phyloP scores from a whole-genome alignment of 2,797 vertebrate species.

The Diplodus puntazzo region DNA sequence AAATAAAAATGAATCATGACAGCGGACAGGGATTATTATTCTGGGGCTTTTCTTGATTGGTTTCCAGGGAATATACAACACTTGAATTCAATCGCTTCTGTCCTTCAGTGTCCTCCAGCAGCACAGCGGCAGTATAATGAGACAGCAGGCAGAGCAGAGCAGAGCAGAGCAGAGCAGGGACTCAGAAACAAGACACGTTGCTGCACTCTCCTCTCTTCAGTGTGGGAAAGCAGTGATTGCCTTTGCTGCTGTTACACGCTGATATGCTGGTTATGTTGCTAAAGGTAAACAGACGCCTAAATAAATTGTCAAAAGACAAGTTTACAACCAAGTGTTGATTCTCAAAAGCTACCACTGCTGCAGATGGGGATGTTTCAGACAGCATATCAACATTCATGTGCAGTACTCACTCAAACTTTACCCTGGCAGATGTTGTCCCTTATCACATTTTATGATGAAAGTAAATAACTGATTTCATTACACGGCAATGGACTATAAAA shows the following conservation, averaged over 20 bases:
- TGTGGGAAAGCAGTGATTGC: conserved; percentile 45
- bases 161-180: conserved; percentile 42
- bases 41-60: conserved; percentile 83
- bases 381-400: conserved; percentile 73
- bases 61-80: conserved; percentile 86
- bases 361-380: conserved; percentile 27
- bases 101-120: conserved; percentile 86
- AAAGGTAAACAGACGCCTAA: conserved; percentile 45
- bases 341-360: conserved; percentile 19
- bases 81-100: conserved; percentile 84
- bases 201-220: conserved; percentile 56
- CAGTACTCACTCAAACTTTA: conserved; percentile 66
- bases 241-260: conserved; percentile 26
- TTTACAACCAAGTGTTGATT: conserved; percentile 52
- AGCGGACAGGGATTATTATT: conserved; percentile 84
- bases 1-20: conserved; percentile 87
- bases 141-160: conserved; percentile 68
- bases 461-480: conserved; percentile 85
- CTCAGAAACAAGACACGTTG: conserved; percentile 67
- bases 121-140: conserved; percentile 79
- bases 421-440: conserved; percentile 76
- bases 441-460: conserved; percentile 80
- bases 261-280: conserved; percentile 16
- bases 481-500: conserved; percentile 80
- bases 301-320: conserved; percentile 38